phyloP scores from a whole-genome alignment of 2,113 vertebrate genomes.

The Chiloscyllium plagiosum region DNA sequence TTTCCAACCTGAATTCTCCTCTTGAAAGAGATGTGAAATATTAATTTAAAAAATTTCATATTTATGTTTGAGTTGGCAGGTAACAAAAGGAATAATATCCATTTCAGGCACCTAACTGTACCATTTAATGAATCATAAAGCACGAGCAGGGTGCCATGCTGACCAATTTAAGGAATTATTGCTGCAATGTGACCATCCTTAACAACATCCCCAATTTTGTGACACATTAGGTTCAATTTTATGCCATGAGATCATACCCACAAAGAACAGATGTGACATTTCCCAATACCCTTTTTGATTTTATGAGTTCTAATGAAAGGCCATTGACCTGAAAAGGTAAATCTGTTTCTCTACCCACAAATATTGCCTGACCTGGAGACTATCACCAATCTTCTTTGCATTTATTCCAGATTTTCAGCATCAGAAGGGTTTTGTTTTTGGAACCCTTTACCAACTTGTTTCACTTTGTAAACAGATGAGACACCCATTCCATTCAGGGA shows the following conservation, averaged over 20 bases:
- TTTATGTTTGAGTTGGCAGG: neutral
- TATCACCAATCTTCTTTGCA: too few species aligned
- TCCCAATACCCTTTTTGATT: slow-evolving; percentile 26
- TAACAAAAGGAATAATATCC: neutral
- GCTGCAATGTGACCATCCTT: neutral
- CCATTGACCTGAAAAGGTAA: too few species aligned
- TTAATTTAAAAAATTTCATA: neutral
- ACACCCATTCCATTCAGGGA: slow-evolving; percentile 35
- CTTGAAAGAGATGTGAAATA: neutral
- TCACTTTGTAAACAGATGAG: slow-evolving; percentile 43
- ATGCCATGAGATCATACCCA: neutral
- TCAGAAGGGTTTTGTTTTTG: too few species aligned
- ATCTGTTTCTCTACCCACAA: too few species aligned
- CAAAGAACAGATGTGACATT: neutral
- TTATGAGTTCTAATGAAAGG: too few species aligned
- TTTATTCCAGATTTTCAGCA: too few species aligned
- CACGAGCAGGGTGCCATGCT: too few species aligned
- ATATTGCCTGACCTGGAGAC: too few species aligned
- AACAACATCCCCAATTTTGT: neutral
- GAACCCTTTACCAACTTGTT: slow-evolving; percentile 41
- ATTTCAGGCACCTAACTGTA: neutral
- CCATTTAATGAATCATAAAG: neutral
- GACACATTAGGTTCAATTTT: neutral
- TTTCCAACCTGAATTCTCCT: neutral
- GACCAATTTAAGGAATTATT: too few species aligned